phyloP scores from a whole-genome alignment of 2,113 vertebrate genomes.

The Pelmatolapia mariae region DNA sequence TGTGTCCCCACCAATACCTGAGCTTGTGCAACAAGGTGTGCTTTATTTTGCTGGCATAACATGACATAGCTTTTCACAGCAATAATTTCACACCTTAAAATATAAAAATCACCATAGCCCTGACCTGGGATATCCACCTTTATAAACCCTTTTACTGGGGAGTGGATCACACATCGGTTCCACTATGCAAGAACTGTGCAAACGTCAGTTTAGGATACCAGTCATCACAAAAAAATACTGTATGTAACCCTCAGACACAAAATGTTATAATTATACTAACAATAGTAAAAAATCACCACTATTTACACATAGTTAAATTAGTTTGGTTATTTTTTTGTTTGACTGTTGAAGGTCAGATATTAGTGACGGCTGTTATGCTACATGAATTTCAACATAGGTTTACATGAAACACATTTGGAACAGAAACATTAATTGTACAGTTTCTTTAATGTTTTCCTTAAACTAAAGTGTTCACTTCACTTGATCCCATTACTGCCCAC shows the following conservation, averaged over 20 bases:
- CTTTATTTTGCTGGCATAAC: background rate
- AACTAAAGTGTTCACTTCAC: background rate
- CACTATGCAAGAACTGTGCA: background rate
- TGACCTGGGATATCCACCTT: background rate
- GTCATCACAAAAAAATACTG: conserved; percentile 2
- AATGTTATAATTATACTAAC: background rate
- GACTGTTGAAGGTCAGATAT: background rate
- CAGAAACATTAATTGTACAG: background rate
- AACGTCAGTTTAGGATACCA: background rate
- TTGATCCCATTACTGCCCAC: background rate
- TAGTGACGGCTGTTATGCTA: background rate
- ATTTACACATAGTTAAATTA: background rate
- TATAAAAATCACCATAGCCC: background rate
- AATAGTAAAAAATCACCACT: background rate
- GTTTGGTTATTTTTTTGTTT: background rate
- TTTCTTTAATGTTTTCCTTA: background rate
- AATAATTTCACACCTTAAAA: background rate
- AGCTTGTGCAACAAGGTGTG: background rate
- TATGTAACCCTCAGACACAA: conserved; percentile 4
- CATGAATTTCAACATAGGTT: background rate
- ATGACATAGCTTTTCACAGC: background rate
- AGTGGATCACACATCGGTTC: background rate
- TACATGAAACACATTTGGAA: background rate
- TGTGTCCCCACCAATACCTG: background rate
- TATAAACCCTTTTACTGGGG: background rate